These are phyloP conservation scores for Lypha dubia DNA, from an alignment of 2,888 invertebrate genomes.

Conservation along the genomic window DNA sequence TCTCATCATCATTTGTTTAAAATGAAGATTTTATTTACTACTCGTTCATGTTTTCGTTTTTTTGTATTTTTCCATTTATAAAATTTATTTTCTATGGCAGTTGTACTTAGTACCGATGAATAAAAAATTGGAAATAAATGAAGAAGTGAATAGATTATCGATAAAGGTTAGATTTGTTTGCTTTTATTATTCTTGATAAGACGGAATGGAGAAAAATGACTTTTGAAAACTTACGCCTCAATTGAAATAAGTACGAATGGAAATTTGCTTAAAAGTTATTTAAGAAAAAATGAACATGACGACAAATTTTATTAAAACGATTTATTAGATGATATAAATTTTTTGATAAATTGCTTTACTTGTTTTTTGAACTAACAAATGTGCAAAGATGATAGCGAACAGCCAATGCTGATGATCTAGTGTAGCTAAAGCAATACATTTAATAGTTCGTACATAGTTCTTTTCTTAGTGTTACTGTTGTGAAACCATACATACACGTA, in stretches of 20 bases:
- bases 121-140: slow-evolving; percentile 20
- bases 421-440: background rate
- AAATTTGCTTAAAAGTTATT: slow-evolving; percentile 10
- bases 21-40: slow-evolving; percentile 34
- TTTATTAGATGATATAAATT: background rate
- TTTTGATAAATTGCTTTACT: slow-evolving; percentile 8
- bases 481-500: background rate
- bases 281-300: slow-evolving; percentile 15
- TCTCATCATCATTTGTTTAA: slow-evolving; percentile 60
- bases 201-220: slow-evolving; percentile 24
- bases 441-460: background rate
- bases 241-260: slow-evolving; percentile 17
- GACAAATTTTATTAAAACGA: slow-evolving; percentile 40
- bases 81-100: slow-evolving; percentile 14
- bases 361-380: slow-evolving; percentile 1
- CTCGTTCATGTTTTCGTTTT: too few relatives aligned
- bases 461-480: background rate
- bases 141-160: slow-evolving; percentile 28
- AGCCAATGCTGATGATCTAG: background rate
- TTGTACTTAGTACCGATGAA: slow-evolving; percentile 7
- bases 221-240: slow-evolving; percentile 48
- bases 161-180: background rate
- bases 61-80: slow-evolving; percentile 7
- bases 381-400: background rate
- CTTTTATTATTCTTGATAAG: background rate